Percentiles rank a stretch among this genome's conserved stretches.
Conservation (phyloP, 2,888 invertebrate genomes). For the Isoperla grammatica region DNA sequence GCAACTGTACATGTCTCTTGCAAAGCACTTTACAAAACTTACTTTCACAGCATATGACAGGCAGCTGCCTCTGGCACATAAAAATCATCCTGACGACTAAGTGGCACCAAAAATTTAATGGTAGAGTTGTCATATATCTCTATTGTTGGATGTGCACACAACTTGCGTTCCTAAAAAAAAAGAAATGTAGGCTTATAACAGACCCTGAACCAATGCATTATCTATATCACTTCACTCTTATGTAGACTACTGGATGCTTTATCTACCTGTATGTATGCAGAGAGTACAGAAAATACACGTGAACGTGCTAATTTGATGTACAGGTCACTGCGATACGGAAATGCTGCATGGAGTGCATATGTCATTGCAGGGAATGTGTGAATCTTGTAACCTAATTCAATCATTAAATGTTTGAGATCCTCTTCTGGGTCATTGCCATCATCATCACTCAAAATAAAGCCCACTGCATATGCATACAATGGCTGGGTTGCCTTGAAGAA, state of each 20-base stretch:
- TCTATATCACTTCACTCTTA: neutral
- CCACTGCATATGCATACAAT: neutral
- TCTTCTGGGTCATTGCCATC: neutral
- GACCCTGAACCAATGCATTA: no score
- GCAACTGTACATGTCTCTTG: no score
- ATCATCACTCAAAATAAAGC: neutral
- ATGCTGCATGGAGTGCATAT: neutral
- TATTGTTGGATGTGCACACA: constrained; percentile 10
- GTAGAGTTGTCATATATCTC: neutral
- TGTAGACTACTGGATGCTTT: neutral
- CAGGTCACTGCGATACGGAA: neutral
- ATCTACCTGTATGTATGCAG: constrained; percentile 8
- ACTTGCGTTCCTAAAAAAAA: neutral
- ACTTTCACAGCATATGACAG: neutral
- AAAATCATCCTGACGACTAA: constrained; percentile 1
- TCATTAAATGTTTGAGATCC: neutral
- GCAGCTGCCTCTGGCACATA: constrained; percentile 1
- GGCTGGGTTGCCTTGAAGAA: neutral
- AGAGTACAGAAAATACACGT: neutral
- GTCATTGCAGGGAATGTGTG: constrained; percentile 2
- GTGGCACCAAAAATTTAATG: constrained; percentile 1
- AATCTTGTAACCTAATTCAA: neutral
- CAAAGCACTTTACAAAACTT: no score
- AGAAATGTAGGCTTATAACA: neutral
- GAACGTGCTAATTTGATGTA: neutral